Evolutionary conservation across 2,888 invertebrate species (phyloP), one percentile per base, ranked within the genome.

Genomic region (Trissolcus japonicus): DNA sequence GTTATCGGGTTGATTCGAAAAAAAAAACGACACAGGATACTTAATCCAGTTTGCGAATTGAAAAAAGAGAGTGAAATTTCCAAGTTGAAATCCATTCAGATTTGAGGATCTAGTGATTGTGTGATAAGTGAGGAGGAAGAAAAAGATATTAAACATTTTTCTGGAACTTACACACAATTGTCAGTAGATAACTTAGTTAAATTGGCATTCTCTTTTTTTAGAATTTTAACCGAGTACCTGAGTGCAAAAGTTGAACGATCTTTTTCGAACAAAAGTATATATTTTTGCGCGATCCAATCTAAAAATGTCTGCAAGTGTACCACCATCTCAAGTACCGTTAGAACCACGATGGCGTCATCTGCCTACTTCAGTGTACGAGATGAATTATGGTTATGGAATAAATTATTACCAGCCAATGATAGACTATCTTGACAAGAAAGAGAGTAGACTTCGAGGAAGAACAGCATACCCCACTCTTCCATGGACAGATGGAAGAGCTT

Each of bases 371-470:
- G 92, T 94, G 72, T 96, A 95, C 90, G 94, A 94, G 86, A 93
- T 94, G 89, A 96, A 96, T 90, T 96, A 95, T 90, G 94, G 94
- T 81, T 95, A 93, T 88, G 95, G 94, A 61, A 94, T 95, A 85
- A 94, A 95, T 90, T 95, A 92, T 89, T 96, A 96, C 90, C 94
- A 95, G 88, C 95, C 95, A 57, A 95, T 96, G 95, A 93, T 96
- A 84, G 95, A 96, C 89, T 95, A 95, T 86, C 93, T 96, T 82
- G 93, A 94, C 85, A 92, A 92, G 53, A 94, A 94, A 90, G 92
- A 93, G 81, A 90, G 83, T 67, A 84, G 83, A 77, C n/a, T 16
- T 46, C 46, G 46, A 16, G 81, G 82, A 54, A 88, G 88, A 80
- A 87, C 88, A 73, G 48, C 65, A 25, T 91, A 91, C 41, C 94